Percentiles rank a stretch among this genome's conserved stretches.
Evolutionary conservation across 2,797 vertebrate genomes (phyloP).

Genomic region (Hirundo rustica): DNA sequence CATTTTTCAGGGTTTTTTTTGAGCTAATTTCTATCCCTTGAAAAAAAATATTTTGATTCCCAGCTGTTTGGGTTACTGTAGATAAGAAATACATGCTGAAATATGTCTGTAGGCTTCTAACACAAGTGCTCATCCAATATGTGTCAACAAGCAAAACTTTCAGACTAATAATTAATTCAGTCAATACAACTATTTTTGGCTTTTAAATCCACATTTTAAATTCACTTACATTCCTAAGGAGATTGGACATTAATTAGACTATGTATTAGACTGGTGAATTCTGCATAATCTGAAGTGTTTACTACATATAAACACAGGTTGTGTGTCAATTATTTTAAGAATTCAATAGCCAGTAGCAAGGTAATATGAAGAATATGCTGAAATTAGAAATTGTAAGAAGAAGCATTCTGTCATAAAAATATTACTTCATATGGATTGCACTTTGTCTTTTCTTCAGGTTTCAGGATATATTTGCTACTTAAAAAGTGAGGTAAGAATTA

Average conservation of each 20-base stretch:
- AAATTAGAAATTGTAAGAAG: not conserved
- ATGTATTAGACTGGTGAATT: not conserved
- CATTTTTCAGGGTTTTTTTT: not conserved
- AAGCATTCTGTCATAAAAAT: not conserved
- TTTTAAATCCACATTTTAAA: not conserved
- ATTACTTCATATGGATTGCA: accelerated
- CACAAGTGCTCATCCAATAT: not conserved
- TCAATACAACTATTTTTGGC: not conserved
- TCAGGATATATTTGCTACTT: not conserved
- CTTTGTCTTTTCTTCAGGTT: not conserved
- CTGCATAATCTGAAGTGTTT: not conserved
- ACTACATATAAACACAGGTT: not conserved
- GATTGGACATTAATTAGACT: not conserved
- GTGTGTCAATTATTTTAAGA: not conserved
- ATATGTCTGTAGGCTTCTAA: not conserved
- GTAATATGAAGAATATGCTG: not conserved
- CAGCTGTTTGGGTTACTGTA: not conserved
- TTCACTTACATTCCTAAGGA: not conserved
- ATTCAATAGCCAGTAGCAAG: not conserved
- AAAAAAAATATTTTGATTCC: not conserved
- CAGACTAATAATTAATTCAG: not conserved
- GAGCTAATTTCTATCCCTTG: not conserved
- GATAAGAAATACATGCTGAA: not conserved
- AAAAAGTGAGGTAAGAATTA: not conserved
- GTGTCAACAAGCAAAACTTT: not conserved